phyloP scores from a whole-genome alignment of 2,797 vertebrate genomes.

The Pseudochromis fuscus region DNA sequence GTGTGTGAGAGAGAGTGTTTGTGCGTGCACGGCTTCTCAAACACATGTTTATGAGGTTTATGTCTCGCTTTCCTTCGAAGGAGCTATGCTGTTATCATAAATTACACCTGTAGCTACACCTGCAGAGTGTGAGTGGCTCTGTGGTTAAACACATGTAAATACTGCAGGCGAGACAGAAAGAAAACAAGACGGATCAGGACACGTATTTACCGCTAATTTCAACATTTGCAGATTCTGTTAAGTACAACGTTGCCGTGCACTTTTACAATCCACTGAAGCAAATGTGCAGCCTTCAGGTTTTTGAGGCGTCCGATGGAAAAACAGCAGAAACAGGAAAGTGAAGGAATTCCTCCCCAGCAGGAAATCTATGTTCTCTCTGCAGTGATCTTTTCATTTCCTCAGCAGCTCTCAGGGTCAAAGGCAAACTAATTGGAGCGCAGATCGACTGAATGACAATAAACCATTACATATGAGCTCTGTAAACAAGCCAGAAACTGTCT shows the following conservation, averaged over 20 bases:
- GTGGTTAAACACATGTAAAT: constrained; percentile 17
- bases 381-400: constrained; percentile 70
- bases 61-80: background rate
- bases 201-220: constrained; percentile 44
- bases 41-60: constrained; percentile 26
- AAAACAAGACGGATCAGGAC: background rate
- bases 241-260: too few species aligned
- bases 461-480: constrained; percentile 4
- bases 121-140: background rate
- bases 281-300: constrained; percentile 29
- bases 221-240: constrained; percentile 53
- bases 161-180: background rate
- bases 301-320: constrained; percentile 12
- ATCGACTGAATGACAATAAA: constrained; percentile 6
- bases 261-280: too few species aligned
- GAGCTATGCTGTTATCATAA: constrained; percentile 3
- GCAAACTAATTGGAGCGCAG: constrained; percentile 17
- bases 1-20: constrained; percentile 3
- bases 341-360: constrained; percentile 45
- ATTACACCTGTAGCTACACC: constrained; percentile 16
- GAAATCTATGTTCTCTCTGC: constrained; percentile 42
- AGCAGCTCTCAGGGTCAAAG: constrained; percentile 15
- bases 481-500: background rate
- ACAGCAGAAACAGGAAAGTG: constrained; percentile 33
- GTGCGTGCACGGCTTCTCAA: constrained; percentile 7